Percentiles rank a stretch among this genome's conserved stretches.
Conservation (phyloP, 2,888 invertebrate species). For the Allacma fusca region DNA sequence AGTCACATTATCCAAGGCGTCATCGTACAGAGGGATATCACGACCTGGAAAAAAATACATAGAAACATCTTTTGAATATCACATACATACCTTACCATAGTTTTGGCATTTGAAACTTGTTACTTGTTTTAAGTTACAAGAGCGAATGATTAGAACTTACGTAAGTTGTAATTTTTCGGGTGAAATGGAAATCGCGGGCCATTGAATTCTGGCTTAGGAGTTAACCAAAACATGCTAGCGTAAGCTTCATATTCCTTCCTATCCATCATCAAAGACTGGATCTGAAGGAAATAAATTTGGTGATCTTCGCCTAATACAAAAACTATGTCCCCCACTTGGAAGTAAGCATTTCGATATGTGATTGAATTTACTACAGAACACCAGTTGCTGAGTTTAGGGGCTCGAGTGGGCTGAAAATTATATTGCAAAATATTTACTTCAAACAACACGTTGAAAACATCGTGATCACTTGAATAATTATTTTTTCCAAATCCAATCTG, state of each 20-base stretch:
- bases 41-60: conserved; percentile 17
- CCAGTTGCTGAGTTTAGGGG: neutral
- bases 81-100: neutral
- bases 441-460: too few species aligned
- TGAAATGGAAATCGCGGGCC: conserved; percentile 24
- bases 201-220: conserved; percentile 32
- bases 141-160: conserved; percentile 5
- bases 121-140: too few species aligned
- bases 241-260: conserved; percentile 26
- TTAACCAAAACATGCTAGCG: conserved; percentile 30
- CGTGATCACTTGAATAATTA: too few species aligned
- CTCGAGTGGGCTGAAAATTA: conserved; percentile 22
- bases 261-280: conserved; percentile 26
- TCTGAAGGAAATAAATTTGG: conserved; percentile 35
- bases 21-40: neutral
- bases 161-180: conserved; percentile 22
- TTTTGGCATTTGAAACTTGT: neutral
- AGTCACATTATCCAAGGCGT: neutral
- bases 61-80: neutral
- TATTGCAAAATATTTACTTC: neutral
- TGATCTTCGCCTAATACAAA: conserved; percentile 1
- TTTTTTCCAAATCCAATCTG: neutral
- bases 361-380: conserved; percentile 5
- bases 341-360: conserved; percentile 28
- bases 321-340: conserved; percentile 37